Evolutionary conservation across 2,888 invertebrate species (phyloP), one percentile per base, ranked within the genome.

Genomic region (Trissonchulus latispiculum): DNA sequence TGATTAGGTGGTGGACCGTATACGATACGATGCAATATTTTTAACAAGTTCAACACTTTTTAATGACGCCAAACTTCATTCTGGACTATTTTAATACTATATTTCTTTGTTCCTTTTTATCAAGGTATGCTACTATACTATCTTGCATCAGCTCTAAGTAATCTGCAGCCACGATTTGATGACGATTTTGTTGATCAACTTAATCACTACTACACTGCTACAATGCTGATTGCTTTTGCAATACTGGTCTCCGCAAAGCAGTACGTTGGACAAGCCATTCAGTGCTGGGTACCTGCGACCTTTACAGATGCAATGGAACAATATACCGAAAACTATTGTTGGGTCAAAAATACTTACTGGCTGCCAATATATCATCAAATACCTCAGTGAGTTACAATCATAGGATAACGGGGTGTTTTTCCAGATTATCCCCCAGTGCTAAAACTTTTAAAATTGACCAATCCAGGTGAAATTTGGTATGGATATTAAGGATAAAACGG

Each of bases 121-220:
- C n/a, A n/a, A 29, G 66, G 66, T 18, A 64, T 64, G 66, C 28
- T 64, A 33, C 66, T 64, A 8, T 64, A 32, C 35, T 82, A 82
- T 75, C 74, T 82, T 72, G 82, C 82, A 31, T 80, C 81, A 32
- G 81, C 82, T 68, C 82, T 82, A 74, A 81, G 81, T 36, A 80
- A 80, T 33, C 79, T 82, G 28, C 81, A 81, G 73, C 82, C 81
- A 32, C 78, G 82, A 64, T 77, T 82, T 48, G 82, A 82, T 75
- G 82, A 82, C 75, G 82, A 82, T 76, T 82, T 82, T 74, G 82
- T 82, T 35, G 82, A 82, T 75, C 82, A 82, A 75, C 78, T 82
- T 70, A 82, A 82, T 76, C 82, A 82, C 74, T 82, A 82, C 72
- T 82, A 82, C 73, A 82, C 82, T 28, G 82, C 82, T 23, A 81